Conservation (phyloP, 2,797 vertebrate genomes). For the Xyrichtys novacula region DNA sequence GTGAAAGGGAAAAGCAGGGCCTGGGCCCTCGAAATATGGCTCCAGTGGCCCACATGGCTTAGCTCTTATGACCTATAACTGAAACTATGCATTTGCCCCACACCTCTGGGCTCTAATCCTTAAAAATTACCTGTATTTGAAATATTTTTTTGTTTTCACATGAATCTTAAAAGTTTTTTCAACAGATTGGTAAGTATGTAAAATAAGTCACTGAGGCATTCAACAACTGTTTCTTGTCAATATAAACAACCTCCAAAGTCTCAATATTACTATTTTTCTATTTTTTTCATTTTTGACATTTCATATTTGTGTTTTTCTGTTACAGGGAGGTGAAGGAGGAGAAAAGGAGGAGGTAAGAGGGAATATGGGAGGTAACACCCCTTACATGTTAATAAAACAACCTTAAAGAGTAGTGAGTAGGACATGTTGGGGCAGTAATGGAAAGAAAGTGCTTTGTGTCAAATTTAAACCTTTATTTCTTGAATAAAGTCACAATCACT, state of each 20-base stretch:
- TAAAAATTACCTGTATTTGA: slow-evolving; percentile 60
- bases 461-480: slow-evolving; percentile 12
- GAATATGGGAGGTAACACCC: neutral
- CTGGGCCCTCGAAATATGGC: slow-evolving; percentile 63
- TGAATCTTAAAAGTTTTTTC: slow-evolving; percentile 76
- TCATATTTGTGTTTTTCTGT: slow-evolving; percentile 54
- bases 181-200: slow-evolving; percentile 21
- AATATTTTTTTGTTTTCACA: slow-evolving; percentile 49
- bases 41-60: slow-evolving; percentile 56
- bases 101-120: slow-evolving; percentile 13
- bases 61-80: slow-evolving; percentile 18
- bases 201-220: slow-evolving; percentile 33
- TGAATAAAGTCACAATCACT: neutral
- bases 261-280: neutral
- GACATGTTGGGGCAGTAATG: neutral
- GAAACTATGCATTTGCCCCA: neutral
- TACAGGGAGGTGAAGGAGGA: slow-evolving; percentile 86
- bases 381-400: slow-evolving; percentile 7
- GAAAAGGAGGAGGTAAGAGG: slow-evolving; percentile 90
- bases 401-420: slow-evolving; percentile 4
- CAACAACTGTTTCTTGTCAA: slow-evolving; percentile 21
- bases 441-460: neutral
- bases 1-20: slow-evolving; percentile 58
- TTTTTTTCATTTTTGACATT: slow-evolving; percentile 32
- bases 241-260: slow-evolving; percentile 37